Conservation (phyloP, 1,140 invertebrate genomes). For the Drosophila busckii region DNA sequence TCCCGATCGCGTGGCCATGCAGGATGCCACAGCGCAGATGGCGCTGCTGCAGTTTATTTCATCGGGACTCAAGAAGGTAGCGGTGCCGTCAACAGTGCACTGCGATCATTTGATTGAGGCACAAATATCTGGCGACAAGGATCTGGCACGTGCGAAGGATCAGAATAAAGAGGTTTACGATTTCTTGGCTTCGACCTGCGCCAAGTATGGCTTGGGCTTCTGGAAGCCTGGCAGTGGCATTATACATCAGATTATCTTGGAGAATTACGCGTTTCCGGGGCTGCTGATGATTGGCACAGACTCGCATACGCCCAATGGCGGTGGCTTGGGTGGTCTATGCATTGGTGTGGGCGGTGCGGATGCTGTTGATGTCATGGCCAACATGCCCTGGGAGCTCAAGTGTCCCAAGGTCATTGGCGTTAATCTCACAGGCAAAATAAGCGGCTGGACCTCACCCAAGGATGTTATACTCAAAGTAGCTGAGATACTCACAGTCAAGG, state of each 20-base stretch:
- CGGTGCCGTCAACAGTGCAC: conserved; percentile 99
- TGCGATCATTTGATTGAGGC: conserved; percentile 99
- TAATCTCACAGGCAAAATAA: conserved; percentile 96
- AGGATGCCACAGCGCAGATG: conserved; percentile 99
- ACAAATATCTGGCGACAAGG: conserved; percentile 91
- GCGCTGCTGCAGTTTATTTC: conserved; percentile 99
- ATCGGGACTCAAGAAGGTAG: conserved; percentile 93
- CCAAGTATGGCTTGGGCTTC: conserved; percentile 99
- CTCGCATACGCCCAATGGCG: conserved; percentile 99
- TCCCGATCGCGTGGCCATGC: conserved; percentile 99
- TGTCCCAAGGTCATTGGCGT: conserved; percentile 99
- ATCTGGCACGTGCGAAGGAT: conserved; percentile 94
- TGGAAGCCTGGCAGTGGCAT: conserved; percentile 99
- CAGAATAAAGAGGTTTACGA: conserved; percentile 98
- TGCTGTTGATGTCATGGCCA: conserved; percentile 99
- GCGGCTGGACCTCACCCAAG: conserved; percentile 98
- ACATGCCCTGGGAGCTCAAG: conserved; percentile 99
- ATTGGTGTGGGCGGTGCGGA: conserved; percentile 99
- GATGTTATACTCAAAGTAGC: conserved; percentile 98
- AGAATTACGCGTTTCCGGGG: conserved; percentile 99
- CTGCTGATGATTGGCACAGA: conserved; percentile 98
- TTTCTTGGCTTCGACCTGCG: conserved; percentile 94
- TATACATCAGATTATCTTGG: conserved; percentile 99
- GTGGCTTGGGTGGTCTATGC: conserved; percentile 97
- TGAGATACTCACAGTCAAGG: conserved; percentile 92